Percentiles rank a stretch among this genome's conserved stretches.
phyloP scores from a whole-genome alignment of 2,888 invertebrate genomes.

The Corythucha ciliata region DNA sequence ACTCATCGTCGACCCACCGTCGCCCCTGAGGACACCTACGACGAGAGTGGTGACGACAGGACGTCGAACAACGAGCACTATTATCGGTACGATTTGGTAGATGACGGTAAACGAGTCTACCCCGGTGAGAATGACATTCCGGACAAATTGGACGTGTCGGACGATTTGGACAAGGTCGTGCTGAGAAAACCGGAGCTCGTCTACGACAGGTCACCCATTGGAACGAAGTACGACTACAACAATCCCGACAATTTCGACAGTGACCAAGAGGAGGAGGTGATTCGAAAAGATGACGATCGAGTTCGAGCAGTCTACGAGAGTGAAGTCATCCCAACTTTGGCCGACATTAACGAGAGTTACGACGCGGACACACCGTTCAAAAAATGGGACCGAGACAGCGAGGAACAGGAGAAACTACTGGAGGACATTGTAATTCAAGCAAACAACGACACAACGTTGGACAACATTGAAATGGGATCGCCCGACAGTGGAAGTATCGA shows the following conservation, averaged over 20 bases:
- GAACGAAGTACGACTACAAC: conserved; percentile 22
- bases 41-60: conserved; percentile 23
- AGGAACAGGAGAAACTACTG: conserved; percentile 37
- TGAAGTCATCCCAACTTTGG: conserved; percentile 23
- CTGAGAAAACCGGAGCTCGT: conserved; percentile 19
- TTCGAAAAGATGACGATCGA: conserved; percentile 38
- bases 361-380: conserved; percentile 34
- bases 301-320: conserved; percentile 27
- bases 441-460: conserved; percentile 27
- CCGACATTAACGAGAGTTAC: conserved; percentile 26
- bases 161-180: conserved; percentile 25
- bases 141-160: conserved; percentile 26
- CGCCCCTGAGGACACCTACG: conserved; percentile 18
- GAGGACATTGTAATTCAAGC: conserved; percentile 35
- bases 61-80: conserved; percentile 24
- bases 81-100: conserved; percentile 30
- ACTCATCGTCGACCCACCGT: conserved; percentile 1
- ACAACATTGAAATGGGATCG: conserved; percentile 29
- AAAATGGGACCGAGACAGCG: conserved; percentile 38
- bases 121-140: conserved; percentile 28
- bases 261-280: conserved; percentile 37
- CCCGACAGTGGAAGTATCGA: conserved; percentile 28
- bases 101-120: conserved; percentile 34
- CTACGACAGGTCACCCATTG: conserved; percentile 17
- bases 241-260: conserved; percentile 35